Base-by-base conservation (phyloP, 2,113 vertebrate species). In the Fulica atra region DNA sequence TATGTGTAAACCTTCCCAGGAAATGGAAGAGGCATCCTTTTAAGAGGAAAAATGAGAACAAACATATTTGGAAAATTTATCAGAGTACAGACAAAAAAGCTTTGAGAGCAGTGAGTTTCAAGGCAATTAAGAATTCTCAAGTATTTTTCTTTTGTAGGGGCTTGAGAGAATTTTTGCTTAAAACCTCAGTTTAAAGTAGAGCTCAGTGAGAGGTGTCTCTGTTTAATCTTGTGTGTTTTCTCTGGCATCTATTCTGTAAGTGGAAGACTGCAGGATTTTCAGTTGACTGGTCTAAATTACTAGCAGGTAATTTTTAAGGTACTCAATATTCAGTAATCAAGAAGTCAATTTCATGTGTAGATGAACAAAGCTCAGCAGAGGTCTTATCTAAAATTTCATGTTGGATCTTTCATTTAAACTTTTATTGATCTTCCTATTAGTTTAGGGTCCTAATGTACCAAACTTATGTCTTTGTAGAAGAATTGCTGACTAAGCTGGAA, bases 401-500 rank as follows among this genome's bases (percentile, higher is more conserved):
- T 82, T 35, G 9, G 60, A 28, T 59, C 23, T 70, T 44, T 36
- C 24, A 54, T 66, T 23, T 63, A 29, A 46, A 16, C n/a, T 46
- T 88, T 28, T 36, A 3, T 66, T 70, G 13, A 9, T 54, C 25
- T 64, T 54, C 15, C 15, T 16, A 6, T 36, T 51, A 40, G 36
- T 35, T 74, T 65, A n/a, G 16, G 53, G 16, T 77, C 16, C 35
- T 83, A 36, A 84, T 23, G 6, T 65, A 26, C 50, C 38, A 19
- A 56, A 84, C 73, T 26, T 23, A 10, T 82, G 2, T 87, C 87
- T 96, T 95, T 96, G 18, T 23, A 99, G 99, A 98, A 77, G 98
- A 98, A 78, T 97, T 99, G 53, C 97, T 98, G 94, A 94, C 97
- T 7, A 99, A 99, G 94, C 97, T 99, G 87, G 98, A 98, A 84